Base-by-base conservation (phyloP, 2,888 invertebrate species). In the Priocnemis perturbator region DNA sequence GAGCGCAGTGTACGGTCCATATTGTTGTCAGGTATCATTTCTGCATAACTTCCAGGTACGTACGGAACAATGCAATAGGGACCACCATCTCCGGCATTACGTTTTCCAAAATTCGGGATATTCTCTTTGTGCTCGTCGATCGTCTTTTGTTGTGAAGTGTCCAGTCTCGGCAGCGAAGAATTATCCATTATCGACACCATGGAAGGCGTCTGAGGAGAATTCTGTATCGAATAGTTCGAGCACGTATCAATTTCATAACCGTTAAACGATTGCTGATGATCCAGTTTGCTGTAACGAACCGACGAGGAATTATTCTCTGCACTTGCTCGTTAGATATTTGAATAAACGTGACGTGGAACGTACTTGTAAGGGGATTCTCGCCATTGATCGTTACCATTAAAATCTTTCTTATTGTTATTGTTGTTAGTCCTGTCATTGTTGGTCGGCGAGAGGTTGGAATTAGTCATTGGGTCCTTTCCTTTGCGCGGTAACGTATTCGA, bases 1-100 rank as follows among this genome's bases (percentile, higher is more conserved):
- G 83, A 74, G 59, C 81, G 84, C 47, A 81, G 59, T 37, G 73
- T 73, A 45, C 77, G 80, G 64, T 86, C 78, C 37, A 77, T 62
- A 57, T 78, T 78, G 20, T 61, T 60, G 2, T 21, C 26, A 37
- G 73, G 59, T 19, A 50, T 20, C 17, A 48, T 26, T 23, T 65
- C 69, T 1, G 61, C 53, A 26, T 59, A 23, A 63, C 64, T 71
- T 9, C 53, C 55, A 17, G 64, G 21, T 7, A 65, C 5, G 21
- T 66, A 67, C 15, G 64, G 23, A 26, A 70, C 21, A 23, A 60
- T 45, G 3, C 69, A n/a, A 15, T 60, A 71, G 1, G 67, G 4
- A 56, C 65, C 68, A 5, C 62, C 72, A 7, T 81, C 78, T 11
- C 30, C 3, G 5, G 19, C 20, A 21, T 37, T 37, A 11, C 37